Evolutionary conservation across 2,113 vertebrate genomes (phyloP), one percentile per base, ranked within the genome.

Genomic region (Phrynosoma blainvillii): DNA sequence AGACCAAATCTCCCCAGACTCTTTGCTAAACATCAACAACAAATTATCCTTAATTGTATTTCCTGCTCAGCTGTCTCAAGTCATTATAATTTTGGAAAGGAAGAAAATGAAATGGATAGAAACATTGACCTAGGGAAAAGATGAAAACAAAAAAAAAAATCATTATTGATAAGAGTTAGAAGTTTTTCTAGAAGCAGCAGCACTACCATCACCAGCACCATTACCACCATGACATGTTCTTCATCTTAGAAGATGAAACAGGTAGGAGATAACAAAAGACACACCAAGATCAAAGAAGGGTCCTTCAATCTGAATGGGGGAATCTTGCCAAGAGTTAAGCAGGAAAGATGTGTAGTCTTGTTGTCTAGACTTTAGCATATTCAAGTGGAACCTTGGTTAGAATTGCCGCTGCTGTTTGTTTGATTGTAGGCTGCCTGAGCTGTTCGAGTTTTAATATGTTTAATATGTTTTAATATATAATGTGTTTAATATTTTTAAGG

Each of bases 51-150:
- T 77, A 83, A 95, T 88, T 96, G 90, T 93, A 95, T 92, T 92
- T 25, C 71, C 25, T 93, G 89, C 92, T 95, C 93, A 96, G 94
- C 92, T 92, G 89, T 88, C 92, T 92, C 90, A 59, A 76, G 93
- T 93, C 90, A 81, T 88, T 92, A 91, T 89, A 89, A 79, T 90
- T 90, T 90, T 93, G 80, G 76, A 79, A 88, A 94, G 92, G 47
- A 40, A 65, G 79, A 93, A 89, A 89, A 91, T 95, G 89, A 95
- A 94, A 93, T 84, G 89, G 90, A 94, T 92, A 89, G 90, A 84
- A 84, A 93, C 71, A 93, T 87, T 88, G 92, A 89, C 84, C 88
- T 65, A 90, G 84, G 40, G 88, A 88, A 91, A 90, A 42, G 71
- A 40, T 85, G 88, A 91, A 92, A 91, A 40, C 88, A 56, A 90